A percentile compares a stretch with the other conserved stretches of the same genome.
Evolutionary conservation across 2,888 invertebrate species (phyloP).

Genomic region (Dasypolia templi): DNA sequence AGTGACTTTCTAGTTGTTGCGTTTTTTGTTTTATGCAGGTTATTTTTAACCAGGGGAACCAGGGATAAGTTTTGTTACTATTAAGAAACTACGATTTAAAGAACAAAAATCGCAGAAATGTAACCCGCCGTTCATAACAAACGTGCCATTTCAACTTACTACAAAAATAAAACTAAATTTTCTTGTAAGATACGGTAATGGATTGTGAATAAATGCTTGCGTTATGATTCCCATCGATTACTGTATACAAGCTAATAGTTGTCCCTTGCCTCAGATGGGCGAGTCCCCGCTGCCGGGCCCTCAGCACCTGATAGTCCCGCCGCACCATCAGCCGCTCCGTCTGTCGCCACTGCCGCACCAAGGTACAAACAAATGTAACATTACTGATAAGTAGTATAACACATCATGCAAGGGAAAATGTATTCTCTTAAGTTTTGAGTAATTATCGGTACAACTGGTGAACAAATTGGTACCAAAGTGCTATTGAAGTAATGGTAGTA

Average conservation of each 20-base stretch:
- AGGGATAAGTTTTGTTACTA: neutral
- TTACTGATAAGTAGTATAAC: no score
- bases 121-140: neutral
- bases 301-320: slow-evolving; percentile 82
- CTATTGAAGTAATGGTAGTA: no score
- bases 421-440: neutral
- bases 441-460: neutral
- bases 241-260: neutral
- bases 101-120: neutral
- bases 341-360: slow-evolving; percentile 92
- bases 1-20: no score
- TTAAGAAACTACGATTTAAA: neutral
- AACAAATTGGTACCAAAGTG: neutral
- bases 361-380: slow-evolving; percentile 85
- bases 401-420: neutral
- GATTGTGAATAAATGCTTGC: neutral
- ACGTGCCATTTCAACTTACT: neutral
- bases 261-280: slow-evolving; percentile 74
- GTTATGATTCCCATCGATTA: neutral
- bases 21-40: neutral
- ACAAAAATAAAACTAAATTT: no score
- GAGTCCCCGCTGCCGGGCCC: slow-evolving; percentile 82
- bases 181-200: neutral
- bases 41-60: neutral
- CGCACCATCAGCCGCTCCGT: slow-evolving; percentile 89